Base-by-base conservation (phyloP, 1,140 invertebrate species). In the Subanguina moxae region DNA sequence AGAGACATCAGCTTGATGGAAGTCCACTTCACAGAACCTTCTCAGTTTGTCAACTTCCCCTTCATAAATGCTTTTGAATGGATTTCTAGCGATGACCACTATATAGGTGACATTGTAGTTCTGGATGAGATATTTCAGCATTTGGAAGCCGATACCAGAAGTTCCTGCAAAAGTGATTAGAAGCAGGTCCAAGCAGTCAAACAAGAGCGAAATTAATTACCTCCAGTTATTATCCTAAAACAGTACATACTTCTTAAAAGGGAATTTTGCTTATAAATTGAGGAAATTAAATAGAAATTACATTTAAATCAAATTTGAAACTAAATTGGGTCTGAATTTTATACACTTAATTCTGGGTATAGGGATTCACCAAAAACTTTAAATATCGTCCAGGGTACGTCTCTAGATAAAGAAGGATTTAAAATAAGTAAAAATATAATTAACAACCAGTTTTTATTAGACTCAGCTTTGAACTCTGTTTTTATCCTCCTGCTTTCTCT, bases 81-180 rank as follows among this genome's bases (percentile, higher is more conserved):
- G 28, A 21, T 30, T 30, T 58, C 62, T 23, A 7, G 42, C 19
- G 11, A 64, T 28, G 1, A 64, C 3, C 3, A 62, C 62, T 7
- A 64, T 19, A 38, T 28, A 64, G 17, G n/a, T 23, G n/a, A 64
- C 42, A n/a, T 64, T 56, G n/a, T 75, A 32, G 19, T 63, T 38
- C 19, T 38, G 15, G 0, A 70, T 21, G 1, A 75, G 30, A 28
- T 72, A 64, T 42, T 59, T 46, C n/a, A 63, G 65, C 73, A 73
- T 76, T 30, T 43, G 65, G 3, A 75, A 74, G 1, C 71, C 71
- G 28, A 73, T 58, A 11, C 71, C 71, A 17, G 70, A 65, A 13
- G 71, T 75, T 3, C 32, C 32, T 38, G 11, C 3, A 38, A 5
- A 38, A 38, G 3, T 38, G 3, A 38, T 38, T 11, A 5, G 3